Percentiles rank a stretch among this genome's conserved stretches.
These are phyloP conservation scores for Chrysolina oricalcia DNA, from an alignment of 2,888 invertebrate genomes.

Conservation along the genomic window DNA sequence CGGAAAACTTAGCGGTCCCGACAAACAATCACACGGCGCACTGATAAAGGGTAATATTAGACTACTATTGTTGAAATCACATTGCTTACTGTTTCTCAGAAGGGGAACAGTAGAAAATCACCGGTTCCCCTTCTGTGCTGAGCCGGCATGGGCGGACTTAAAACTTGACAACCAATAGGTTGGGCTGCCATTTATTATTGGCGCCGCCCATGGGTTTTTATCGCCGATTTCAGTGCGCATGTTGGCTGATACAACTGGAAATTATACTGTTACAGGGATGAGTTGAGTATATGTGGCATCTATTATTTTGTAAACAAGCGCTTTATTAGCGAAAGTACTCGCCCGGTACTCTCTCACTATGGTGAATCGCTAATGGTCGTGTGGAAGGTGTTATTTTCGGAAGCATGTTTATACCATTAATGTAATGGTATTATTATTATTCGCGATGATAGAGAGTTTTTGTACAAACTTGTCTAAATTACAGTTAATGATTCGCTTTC, in stretches of 20 bases:
- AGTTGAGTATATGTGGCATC: constrained; percentile 57
- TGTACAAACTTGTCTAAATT: constrained; percentile 44
- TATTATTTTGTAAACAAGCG: constrained; percentile 71
- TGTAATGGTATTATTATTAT: constrained; percentile 35
- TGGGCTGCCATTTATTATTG: constrained; percentile 66
- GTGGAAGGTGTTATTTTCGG: constrained; percentile 64
- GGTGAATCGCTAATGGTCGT: constrained; percentile 51
- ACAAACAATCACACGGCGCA: constrained; percentile 61
- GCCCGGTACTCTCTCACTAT: constrained; percentile 44
- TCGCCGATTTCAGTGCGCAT: constrained; percentile 60
- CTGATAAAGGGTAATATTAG: constrained; percentile 51
- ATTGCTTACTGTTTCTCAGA: constrained; percentile 71
- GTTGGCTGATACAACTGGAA: constrained; percentile 54
- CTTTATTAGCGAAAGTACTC: constrained; percentile 67
- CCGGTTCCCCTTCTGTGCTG: constrained; percentile 69
- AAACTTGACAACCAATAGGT: constrained; percentile 61
- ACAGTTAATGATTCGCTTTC: constrained; percentile 33
- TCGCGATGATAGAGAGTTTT: constrained; percentile 37
- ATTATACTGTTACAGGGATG: constrained; percentile 55
- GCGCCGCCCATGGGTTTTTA: constrained; percentile 65
- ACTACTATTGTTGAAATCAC: constrained; percentile 71
- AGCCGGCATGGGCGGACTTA: constrained; percentile 56
- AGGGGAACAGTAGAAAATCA: constrained; percentile 69
- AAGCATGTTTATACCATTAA: constrained; percentile 55
- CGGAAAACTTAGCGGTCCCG: constrained; percentile 50